Percentiles rank a stretch among this genome's conserved stretches.
phyloP scores from a whole-genome alignment of 2,797 vertebrate genomes.

The Melanogrammus aeglefinus region DNA sequence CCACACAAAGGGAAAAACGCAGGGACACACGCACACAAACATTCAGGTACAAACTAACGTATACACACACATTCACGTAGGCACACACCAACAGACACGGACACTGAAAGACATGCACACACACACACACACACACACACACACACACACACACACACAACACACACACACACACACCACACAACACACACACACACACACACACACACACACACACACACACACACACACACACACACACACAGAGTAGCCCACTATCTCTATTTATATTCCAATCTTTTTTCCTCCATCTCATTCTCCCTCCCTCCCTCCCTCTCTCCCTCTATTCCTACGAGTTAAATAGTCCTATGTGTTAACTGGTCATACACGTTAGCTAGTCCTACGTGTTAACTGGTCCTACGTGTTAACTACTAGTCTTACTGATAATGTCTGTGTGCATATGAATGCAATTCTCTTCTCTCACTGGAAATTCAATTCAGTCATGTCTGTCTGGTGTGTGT shows the following conservation, averaged over 20 bases:
- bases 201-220: too few species aligned
- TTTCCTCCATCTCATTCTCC: neutral
- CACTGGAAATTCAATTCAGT: neutral
- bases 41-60: too few species aligned
- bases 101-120: too few species aligned
- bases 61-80: too few species aligned
- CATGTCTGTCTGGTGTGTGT: neutral
- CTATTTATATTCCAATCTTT: neutral
- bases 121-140: constrained; percentile 18
- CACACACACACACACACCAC: too few species aligned
- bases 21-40: constrained; percentile 4
- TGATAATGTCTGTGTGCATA: neutral
- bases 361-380: neutral
- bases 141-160: neutral
- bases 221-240: too few species aligned
- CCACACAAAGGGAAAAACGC: neutral
- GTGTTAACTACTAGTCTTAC: neutral
- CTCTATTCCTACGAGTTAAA: neutral
- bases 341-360: neutral
- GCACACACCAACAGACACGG: too few species aligned
- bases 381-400: neutral
- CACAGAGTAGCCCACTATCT: constrained; percentile 21
- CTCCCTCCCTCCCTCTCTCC: constrained; percentile 3
- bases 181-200: neutral
- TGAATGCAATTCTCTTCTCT: neutral